Conservation (phyloP, 2,888 invertebrate species). For the Subacronicta megacephala region DNA sequence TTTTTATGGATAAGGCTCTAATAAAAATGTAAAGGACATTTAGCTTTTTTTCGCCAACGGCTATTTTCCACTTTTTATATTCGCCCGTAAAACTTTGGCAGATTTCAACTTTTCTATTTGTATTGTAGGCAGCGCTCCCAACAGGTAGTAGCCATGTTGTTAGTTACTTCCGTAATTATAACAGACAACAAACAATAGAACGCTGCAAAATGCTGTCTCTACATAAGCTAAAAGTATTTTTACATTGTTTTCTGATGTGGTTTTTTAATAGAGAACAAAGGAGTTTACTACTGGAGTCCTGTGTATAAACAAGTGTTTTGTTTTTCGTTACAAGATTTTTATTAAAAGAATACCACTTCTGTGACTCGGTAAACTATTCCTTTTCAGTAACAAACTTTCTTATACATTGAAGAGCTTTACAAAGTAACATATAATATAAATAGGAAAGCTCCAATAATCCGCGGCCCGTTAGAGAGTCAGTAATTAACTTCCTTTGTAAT, state of each 20-base stretch:
- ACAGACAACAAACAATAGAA: conserved; percentile 54
- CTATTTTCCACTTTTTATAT: conserved; percentile 38
- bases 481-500: conserved; percentile 22
- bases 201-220: conserved; percentile 46
- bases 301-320: neutral
- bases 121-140: conserved; percentile 41
- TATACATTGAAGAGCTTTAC: neutral
- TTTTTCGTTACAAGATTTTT: neutral
- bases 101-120: conserved; percentile 47
- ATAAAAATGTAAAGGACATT: conserved; percentile 31
- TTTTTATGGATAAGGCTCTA: conserved; percentile 13
- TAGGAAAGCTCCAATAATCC: neutral
- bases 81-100: conserved; percentile 34
- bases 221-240: conserved; percentile 43
- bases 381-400: too few species aligned
- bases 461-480: conserved; percentile 7
- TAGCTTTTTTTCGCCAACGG: conserved; percentile 32
- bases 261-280: conserved; percentile 46
- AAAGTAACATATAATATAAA: neutral
- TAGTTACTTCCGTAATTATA: conserved; percentile 55
- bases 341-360: too few species aligned
- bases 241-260: conserved; percentile 36
- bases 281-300: conserved; percentile 2
- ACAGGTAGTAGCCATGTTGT: conserved; percentile 57
- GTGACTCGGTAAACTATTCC: too few species aligned